Evolutionary conservation across 2,113 vertebrate genomes (phyloP).

Genomic region (Thomomys bottae): DNA sequence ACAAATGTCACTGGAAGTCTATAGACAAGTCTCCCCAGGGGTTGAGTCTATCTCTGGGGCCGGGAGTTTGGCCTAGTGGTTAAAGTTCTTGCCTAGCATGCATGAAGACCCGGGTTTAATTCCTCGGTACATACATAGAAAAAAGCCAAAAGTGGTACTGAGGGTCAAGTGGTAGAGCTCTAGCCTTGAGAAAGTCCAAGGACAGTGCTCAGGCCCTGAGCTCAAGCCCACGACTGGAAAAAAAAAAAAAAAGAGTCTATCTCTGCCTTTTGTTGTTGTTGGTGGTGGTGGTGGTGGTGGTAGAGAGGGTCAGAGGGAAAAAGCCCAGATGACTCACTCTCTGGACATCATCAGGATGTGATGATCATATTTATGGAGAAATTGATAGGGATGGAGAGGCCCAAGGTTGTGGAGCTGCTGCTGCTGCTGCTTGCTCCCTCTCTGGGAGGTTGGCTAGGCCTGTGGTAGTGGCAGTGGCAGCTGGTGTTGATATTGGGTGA

Average conservation of each 20-base stretch:
- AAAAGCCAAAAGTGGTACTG: no score
- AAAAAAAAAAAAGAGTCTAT: not conserved
- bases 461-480: not conserved
- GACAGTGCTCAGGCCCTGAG: no score
- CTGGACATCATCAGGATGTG: not conserved
- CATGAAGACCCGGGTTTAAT: no score
- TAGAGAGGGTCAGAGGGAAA: not conserved
- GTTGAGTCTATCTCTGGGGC: not conserved
- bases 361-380: not conserved
- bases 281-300: no score
- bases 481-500: not conserved
- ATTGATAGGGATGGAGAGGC: not conserved
- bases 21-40: not conserved
- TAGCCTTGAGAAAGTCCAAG: no score
- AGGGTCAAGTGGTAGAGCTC: no score
- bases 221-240: no score
- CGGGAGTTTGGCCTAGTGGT: no score
- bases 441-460: rapidly evolving
- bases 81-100: no score
- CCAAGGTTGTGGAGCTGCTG: not conserved
- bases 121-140: no score
- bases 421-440: not conserved
- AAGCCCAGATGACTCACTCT: not conserved
- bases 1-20: not conserved
- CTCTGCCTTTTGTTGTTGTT: no score